Base-by-base conservation (phyloP, 30 jellyfish, hydroid and myxozoan genomes). In the Hydractinia symbiolongicarpus region DNA sequence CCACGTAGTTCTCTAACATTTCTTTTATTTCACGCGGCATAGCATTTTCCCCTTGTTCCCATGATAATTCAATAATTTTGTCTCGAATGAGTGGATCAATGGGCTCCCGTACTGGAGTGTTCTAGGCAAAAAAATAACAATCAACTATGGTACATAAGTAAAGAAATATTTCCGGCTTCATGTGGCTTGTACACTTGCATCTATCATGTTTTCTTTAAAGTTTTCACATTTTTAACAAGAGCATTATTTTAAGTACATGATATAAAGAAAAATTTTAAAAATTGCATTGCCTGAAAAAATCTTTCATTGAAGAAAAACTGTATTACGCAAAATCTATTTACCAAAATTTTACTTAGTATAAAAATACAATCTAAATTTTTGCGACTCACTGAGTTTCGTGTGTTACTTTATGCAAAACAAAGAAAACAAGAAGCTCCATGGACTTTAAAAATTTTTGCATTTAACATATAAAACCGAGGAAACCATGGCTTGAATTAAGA, bases 71-170 rank as follows among this genome's bases (percentile, higher is more conserved):
- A 58, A 77, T 77, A 57, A 77, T 77, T 57, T 77, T 77, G 49
- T 77, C 85, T 50, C 80, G 44, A 17, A 77, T 77, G 5, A 77
- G 16, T 16, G 85, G 85, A 77, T 77, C 85, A 52, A 77, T 77
- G 19, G 85, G 85, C 53, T 77, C 85, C 21, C 76, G 76, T 58
- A 77, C 79, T 58, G 76, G 81, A 16, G 85, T 77, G 53, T 77
- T 60, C 85, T 77, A 30, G 76, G 15, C 54, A 54, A 77, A 55
- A 20, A 76, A 15, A 67, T 67, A 20, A 67, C 14, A 67, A n/a
- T n/a, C n/a, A n/a, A n/a, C n/a, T n/a, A n/a, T n/a, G n/a, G n/a
- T n/a, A n/a, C n/a, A n/a, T n/a, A n/a, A n/a, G n/a, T n/a, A n/a
- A n/a, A n/a, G n/a, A n/a, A n/a, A n/a, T n/a, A n/a, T n/a, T n/a